Evolutionary conservation across 2,888 invertebrate genomes (phyloP).

Genomic region (Clivina fossor): DNA sequence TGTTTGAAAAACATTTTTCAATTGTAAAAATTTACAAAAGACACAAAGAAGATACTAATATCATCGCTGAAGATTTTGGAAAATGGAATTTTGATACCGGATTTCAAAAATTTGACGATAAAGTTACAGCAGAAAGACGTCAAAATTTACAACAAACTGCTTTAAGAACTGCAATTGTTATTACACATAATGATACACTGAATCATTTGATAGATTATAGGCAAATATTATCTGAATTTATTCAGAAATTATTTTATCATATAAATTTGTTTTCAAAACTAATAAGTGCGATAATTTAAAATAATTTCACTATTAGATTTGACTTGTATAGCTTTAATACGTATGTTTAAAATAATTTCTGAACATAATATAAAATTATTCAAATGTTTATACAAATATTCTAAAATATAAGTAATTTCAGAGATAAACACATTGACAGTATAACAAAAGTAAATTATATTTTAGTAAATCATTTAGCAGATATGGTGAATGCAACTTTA

Average conservation of each 20-base stretch:
- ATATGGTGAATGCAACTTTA: slow-evolving; percentile 61
- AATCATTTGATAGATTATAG: slow-evolving; percentile 63
- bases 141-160: slow-evolving; percentile 54
- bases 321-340: too few relatives aligned
- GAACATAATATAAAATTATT: too few relatives aligned
- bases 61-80: slow-evolving; percentile 43
- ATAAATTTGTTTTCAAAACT: neutral
- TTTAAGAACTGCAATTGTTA: slow-evolving; percentile 60
- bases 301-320: too few relatives aligned
- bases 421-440: slow-evolving; percentile 59
- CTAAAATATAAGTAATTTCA: slow-evolving; percentile 41
- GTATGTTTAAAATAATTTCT: too few relatives aligned
- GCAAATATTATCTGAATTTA: slow-evolving; percentile 49
- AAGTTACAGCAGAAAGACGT: slow-evolving; percentile 50
- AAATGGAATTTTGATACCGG: slow-evolving; percentile 40
- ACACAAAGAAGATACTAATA: slow-evolving; percentile 42
- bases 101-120: slow-evolving; percentile 14
- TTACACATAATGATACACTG: slow-evolving; percentile 62
- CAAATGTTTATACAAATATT: neutral
- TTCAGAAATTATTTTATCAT: neutral
- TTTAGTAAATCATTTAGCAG: slow-evolving; percentile 59
- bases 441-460: slow-evolving; percentile 66
- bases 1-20: slow-evolving; percentile 43
- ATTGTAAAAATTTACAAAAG: slow-evolving; percentile 46
- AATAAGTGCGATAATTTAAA: too few relatives aligned